A percentile compares a stretch with the other conserved stretches of the same genome.
Evolutionary conservation across 2,113 vertebrate genomes (phyloP).

Genomic region (Xiphias gladius): DNA sequence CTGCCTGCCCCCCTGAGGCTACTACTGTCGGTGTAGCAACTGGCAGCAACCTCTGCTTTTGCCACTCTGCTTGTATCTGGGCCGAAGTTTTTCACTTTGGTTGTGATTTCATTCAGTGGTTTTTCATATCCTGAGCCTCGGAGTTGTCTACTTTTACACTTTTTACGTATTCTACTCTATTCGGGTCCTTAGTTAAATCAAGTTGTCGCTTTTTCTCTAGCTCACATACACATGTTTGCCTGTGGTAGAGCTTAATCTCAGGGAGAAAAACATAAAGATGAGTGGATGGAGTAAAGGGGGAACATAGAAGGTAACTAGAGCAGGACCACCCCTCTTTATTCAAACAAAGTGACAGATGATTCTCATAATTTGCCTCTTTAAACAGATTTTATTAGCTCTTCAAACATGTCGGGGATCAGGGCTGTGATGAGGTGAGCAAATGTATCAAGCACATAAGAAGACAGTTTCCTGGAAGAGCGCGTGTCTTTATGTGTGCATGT

Average conservation of each 20-base stretch:
- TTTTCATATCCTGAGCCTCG: not conserved
- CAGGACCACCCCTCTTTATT: not conserved
- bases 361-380: constrained; percentile 50
- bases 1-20: constrained; percentile 58
- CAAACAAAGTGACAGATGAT: constrained; percentile 52
- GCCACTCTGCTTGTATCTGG: constrained; percentile 35
- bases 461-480: constrained; percentile 71
- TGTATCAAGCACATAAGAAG: constrained; percentile 43
- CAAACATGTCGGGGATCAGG: constrained; percentile 50
- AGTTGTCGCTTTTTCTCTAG: not conserved
- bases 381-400: constrained; percentile 59
- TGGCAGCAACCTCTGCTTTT: constrained; percentile 62
- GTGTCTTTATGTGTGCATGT: constrained; percentile 45
- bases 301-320: constrained; percentile 8
- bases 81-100: constrained; percentile 13
- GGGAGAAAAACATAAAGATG: not conserved
- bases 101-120: not conserved
- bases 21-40: constrained; percentile 15
- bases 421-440: constrained; percentile 58
- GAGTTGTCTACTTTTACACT: not conserved
- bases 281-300: not conserved
- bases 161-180: not conserved
- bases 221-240: not conserved
- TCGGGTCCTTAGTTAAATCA: not conserved
- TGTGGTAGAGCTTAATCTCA: not conserved